Percentiles rank a stretch among this genome's conserved stretches.
phyloP scores from a whole-genome alignment of 2,797 vertebrate species.

The Cetoscarus ocellatus region DNA sequence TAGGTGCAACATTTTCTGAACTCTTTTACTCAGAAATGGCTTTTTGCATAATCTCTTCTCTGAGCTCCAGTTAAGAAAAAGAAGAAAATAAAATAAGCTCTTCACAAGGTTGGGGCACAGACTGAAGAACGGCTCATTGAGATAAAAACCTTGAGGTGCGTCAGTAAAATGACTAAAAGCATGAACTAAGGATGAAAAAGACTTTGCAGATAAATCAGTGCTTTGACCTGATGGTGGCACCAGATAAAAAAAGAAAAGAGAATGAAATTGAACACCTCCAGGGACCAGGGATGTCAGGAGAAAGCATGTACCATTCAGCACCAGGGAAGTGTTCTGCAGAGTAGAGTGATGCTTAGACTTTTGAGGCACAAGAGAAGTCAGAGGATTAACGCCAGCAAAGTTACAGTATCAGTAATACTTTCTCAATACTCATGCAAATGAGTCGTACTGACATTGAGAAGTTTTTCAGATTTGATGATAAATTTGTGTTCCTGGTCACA shows the following conservation, averaged over 20 bases:
- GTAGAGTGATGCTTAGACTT: not conserved
- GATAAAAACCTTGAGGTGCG: conserved; percentile 38
- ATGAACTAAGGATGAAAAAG: conserved; percentile 20
- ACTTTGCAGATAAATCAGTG: not conserved
- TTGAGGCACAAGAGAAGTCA: not conserved
- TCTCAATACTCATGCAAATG: not conserved
- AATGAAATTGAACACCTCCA: not conserved
- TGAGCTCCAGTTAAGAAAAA: conserved; percentile 8
- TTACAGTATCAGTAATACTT: not conserved
- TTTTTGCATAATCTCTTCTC: conserved; percentile 17
- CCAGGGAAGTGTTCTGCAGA: not conserved
- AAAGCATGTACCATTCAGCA: not conserved
- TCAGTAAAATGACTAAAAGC: conserved; percentile 40
- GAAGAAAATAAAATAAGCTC: conserved; percentile 17
- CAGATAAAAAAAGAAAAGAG: not conserved
- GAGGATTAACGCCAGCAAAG: not conserved
- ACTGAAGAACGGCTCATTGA: conserved; percentile 28
- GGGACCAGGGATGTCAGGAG: not conserved
- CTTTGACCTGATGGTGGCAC: conserved; percentile 2
- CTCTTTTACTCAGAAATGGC: not conserved
- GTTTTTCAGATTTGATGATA: not conserved
- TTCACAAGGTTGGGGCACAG: conserved; percentile 18
- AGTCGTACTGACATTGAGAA: not conserved
- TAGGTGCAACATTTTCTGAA: conserved; percentile 4
- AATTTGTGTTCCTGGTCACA: not conserved